Conservation (phyloP, 2,888 invertebrate species). For the Mechanitis mazaeus region DNA sequence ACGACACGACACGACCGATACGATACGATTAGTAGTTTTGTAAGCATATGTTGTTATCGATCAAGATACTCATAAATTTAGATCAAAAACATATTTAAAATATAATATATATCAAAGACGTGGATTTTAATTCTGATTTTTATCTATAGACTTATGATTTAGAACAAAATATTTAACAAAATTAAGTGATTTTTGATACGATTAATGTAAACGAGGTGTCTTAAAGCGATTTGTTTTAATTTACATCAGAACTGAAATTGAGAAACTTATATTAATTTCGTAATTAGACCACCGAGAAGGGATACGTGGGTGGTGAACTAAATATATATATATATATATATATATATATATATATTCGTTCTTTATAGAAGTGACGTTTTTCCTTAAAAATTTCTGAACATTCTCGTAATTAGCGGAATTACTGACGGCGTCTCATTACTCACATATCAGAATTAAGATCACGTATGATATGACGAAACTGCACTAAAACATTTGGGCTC, state of each 20-base stretch:
- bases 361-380: neutral
- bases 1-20: neutral
- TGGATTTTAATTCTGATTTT: too few species aligned
- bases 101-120: too few species aligned
- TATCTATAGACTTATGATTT: too few species aligned
- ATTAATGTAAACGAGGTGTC: too few species aligned
- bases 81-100: too few species aligned
- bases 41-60: neutral
- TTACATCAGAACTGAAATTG: neutral
- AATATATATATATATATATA: neutral
- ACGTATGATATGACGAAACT: neutral
- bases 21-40: neutral
- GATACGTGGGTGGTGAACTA: neutral
- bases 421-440: neutral
- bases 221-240: neutral
- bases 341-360: neutral
- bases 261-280: neutral
- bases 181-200: too few species aligned
- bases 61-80: too few species aligned
- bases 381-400: neutral
- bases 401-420: neutral
- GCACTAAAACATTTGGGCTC: neutral
- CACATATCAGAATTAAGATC: constrained; percentile 4
- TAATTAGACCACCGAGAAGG: neutral
- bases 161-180: too few species aligned